Evolutionary conservation across 1,140 invertebrate species (phyloP).

Genomic region (Tetraneura akinire): DNA sequence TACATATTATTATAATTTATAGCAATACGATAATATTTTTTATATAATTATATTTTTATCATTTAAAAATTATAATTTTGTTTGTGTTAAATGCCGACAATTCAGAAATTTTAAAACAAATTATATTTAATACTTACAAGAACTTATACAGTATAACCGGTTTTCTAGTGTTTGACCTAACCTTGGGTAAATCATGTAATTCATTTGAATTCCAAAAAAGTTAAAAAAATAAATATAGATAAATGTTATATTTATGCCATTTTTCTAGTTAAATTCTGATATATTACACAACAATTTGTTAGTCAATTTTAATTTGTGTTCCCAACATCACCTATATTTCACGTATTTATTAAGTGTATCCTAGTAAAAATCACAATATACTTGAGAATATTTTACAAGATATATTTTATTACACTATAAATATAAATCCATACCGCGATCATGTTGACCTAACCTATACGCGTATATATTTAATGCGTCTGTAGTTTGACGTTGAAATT

Average conservation of each 20-base stretch:
- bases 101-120: background rate
- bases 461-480: background rate
- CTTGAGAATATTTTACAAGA: background rate
- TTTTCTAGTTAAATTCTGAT: no score
- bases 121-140: background rate
- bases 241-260: no score
- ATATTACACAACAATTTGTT: no score
- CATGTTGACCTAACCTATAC: background rate
- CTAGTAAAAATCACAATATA: background rate
- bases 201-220: background rate
- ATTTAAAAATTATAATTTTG: no score
- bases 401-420: conserved; percentile 5
- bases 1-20: no score
- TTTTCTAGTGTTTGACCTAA: background rate
- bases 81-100: no score
- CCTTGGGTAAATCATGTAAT: conserved; percentile 1
- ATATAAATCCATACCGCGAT: background rate
- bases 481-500: conserved; percentile 23
- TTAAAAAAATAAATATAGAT: no score
- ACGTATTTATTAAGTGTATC: background rate
- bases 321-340: no score
- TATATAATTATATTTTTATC: no score
- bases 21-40: no score
- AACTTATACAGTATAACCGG: background rate
- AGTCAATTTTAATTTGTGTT: no score